A percentile compares a stretch with the other conserved stretches of the same genome.
These are phyloP conservation scores for Deladenus siricidicola DNA, from an alignment of 2,888 invertebrate genomes.

Conservation along the genomic window DNA sequence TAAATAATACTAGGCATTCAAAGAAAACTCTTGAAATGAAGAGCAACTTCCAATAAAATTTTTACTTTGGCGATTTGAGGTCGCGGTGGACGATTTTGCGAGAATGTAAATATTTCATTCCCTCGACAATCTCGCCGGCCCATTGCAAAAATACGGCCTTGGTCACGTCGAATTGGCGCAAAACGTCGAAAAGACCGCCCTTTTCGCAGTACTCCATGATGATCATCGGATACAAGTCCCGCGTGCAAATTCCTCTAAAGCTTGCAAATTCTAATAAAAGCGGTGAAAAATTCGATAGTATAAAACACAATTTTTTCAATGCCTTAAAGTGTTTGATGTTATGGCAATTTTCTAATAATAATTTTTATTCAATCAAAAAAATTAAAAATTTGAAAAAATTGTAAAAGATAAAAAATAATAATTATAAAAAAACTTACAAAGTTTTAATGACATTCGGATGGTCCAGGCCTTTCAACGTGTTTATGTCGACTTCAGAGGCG, in stretches of 20 bases:
- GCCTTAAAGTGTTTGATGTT: background rate
- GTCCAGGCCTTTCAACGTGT: slow-evolving; percentile 78
- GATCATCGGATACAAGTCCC: slow-evolving; percentile 82
- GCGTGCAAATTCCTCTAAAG: slow-evolving; percentile 79
- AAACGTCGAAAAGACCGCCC: slow-evolving; percentile 69
- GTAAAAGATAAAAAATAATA: background rate
- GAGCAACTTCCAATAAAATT: too few relatives aligned
- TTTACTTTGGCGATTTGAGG: slow-evolving; percentile 97
- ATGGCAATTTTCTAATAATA: background rate
- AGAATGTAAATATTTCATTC: slow-evolving; percentile 86
- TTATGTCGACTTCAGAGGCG: slow-evolving; percentile 82
- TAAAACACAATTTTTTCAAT: too few relatives aligned
- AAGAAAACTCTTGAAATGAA: too few relatives aligned
- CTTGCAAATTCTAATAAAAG: slow-evolving; percentile 14
- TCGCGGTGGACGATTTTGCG: slow-evolving; percentile 93
- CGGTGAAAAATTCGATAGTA: background rate
- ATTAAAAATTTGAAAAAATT: too few relatives aligned
- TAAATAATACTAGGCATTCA: too few relatives aligned
- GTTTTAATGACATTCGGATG: slow-evolving; percentile 91
- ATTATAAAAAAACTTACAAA: slow-evolving; percentile 55
- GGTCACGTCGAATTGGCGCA: slow-evolving; percentile 58
- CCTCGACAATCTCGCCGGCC: slow-evolving; percentile 87
- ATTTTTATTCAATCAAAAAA: too few relatives aligned
- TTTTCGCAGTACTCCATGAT: slow-evolving; percentile 86
- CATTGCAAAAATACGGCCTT: slow-evolving; percentile 63